Base-by-base conservation (phyloP, 2,797 vertebrate species). In the Loris lydekkerianus region DNA sequence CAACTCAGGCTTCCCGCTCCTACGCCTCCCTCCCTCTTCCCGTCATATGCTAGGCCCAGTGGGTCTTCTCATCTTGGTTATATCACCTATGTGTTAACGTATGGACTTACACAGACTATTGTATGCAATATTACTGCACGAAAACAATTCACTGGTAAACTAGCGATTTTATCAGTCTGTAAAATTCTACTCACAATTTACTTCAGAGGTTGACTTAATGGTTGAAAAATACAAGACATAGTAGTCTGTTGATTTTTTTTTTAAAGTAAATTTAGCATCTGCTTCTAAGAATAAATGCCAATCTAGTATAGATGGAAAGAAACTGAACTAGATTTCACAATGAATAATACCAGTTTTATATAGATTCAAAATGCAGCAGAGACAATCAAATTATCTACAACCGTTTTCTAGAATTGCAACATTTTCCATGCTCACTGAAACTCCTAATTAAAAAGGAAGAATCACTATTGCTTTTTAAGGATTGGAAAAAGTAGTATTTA, bases 181-280 rank as follows among this genome's bases (percentile, higher is more conserved):
- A 96, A 88, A 96, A 80, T 92, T 89, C 43, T 73, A 78, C 63
- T 86, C 49, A 77, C 69, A 84, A n/a, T 34, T 93, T 91, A 63
- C 31, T 89, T 93, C 27, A 94, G 73, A 90, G 15, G 63, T 82
- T 95, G 94, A 73, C 25, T 83, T 80, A 63, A 60, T 31, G n/a
- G 37, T 92, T 14, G 21, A 78, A 91, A 96, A 89, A 77, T 91
- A 37, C 3, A 96, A 10, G 46, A 94, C 31, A 37, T 70, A 81
- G 67, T 73, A 76, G 49, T 96, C 37, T 83, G 14, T 58, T 89
- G 43, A 81, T 94, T 90, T 92, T 93, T 90, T 92, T 93, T 91
- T 11, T 31, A 70, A 60, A 63, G 70, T 75, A 78, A 91, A 81
- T 89, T 56, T 89, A 93, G 49, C 46, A 95, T 86, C 37, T 86